Conservation (phyloP, 2,797 vertebrate genomes). For the Lagocephalus sceleratus region DNA sequence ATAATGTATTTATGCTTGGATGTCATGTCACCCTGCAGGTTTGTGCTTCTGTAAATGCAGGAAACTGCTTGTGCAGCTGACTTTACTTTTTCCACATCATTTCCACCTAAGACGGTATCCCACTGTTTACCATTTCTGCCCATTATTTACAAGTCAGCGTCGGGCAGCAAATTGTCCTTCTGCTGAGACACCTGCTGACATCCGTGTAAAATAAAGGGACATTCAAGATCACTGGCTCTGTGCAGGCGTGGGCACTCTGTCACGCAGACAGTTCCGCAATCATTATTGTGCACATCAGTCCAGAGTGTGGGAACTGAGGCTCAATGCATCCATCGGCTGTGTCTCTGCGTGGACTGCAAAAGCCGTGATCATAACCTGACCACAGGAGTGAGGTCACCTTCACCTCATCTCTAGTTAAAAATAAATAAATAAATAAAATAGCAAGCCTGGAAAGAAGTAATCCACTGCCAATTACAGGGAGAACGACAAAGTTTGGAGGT, state of each 20-base stretch:
- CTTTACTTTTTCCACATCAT: constrained; percentile 18
- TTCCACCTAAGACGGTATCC: constrained; percentile 36
- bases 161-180: constrained; percentile 47
- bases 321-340: too few relatives aligned
- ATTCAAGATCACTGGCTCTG: constrained; percentile 31
- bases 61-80: background rate
- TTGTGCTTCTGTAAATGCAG: background rate
- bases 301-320: constrained; percentile 26
- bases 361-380: background rate
- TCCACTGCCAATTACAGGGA: background rate
- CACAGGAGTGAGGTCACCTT: background rate
- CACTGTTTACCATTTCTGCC: constrained; percentile 42
- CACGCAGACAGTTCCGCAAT: constrained; percentile 50
- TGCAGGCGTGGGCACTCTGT: constrained; percentile 39
- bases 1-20: too few relatives aligned
- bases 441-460: background rate
- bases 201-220: constrained; percentile 50
- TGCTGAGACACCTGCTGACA: constrained; percentile 35
- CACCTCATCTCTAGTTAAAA: background rate
- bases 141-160: constrained; percentile 57
- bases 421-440: background rate
- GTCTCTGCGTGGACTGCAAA: too few relatives aligned
- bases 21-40: too few relatives aligned
- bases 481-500: background rate
- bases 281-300: constrained; percentile 58